These are phyloP conservation scores for Apamea monoglypha DNA, from an alignment of 2,888 invertebrate species.

Conservation along the genomic window DNA sequence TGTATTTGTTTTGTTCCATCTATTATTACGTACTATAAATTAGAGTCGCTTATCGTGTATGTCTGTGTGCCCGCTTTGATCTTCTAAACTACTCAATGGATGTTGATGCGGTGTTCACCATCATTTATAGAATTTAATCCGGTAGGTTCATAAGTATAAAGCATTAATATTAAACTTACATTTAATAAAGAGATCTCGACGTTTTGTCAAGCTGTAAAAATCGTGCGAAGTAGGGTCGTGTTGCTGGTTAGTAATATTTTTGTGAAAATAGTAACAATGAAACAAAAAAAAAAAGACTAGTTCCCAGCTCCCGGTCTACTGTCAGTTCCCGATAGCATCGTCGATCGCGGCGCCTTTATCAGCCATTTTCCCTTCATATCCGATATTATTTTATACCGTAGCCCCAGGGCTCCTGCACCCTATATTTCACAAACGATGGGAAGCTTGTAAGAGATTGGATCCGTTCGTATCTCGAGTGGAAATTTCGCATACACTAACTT, in stretches of 20 bases:
- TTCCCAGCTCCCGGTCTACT: slow-evolving; percentile 47
- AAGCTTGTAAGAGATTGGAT: slow-evolving; percentile 73
- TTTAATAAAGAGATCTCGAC: background rate
- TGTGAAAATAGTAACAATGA: background rate
- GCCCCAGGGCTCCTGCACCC: slow-evolving; percentile 74
- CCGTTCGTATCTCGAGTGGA: slow-evolving; percentile 74
- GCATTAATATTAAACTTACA: background rate
- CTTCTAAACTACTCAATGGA: background rate
- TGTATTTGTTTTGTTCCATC: too few species aligned
- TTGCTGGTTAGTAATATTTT: background rate
- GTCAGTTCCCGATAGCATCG: slow-evolving; percentile 67
- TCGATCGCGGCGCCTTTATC: slow-evolving; percentile 74
- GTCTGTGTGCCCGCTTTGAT: background rate
- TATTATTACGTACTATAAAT: too few species aligned
- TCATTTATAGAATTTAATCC: background rate
- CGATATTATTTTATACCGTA: slow-evolving; percentile 75
- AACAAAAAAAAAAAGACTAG: background rate
- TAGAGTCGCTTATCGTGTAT: too few species aligned
- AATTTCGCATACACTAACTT: slow-evolving; percentile 78
- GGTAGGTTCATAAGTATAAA: background rate
- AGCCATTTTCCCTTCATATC: slow-evolving; percentile 75
- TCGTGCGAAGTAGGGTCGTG: background rate
- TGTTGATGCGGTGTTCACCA: background rate
- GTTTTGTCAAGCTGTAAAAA: background rate
- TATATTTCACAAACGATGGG: slow-evolving; percentile 79